These are phyloP conservation scores for Zele albiditarsus DNA, from an alignment of 2,888 invertebrate species.

Conservation along the genomic window DNA sequence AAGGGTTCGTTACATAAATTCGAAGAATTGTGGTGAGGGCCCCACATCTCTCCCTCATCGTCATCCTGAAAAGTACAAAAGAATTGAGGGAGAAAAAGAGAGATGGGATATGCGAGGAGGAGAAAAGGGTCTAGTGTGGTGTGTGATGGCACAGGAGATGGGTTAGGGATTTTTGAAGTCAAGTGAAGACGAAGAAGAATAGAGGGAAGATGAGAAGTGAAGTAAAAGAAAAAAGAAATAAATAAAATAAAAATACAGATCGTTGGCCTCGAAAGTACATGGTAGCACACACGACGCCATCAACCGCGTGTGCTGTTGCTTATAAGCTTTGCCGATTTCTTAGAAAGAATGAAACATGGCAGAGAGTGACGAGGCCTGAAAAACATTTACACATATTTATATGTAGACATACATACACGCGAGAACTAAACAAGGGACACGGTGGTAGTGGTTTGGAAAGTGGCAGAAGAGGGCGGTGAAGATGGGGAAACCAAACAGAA, in stretches of 20 bases:
- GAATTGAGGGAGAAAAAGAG: constrained; percentile 41
- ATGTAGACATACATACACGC: constrained; percentile 26
- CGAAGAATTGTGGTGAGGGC: constrained; percentile 51
- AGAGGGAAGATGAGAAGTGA: constrained; percentile 42
- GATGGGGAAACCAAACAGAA: constrained; percentile 4
- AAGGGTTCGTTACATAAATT: constrained; percentile 55
- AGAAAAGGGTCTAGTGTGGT: background rate
- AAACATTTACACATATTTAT: constrained; percentile 31
- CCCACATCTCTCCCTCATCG: background rate
- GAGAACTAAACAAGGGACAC: constrained; percentile 16
- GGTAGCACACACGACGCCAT: constrained; percentile 41
- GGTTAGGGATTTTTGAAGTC: constrained; percentile 36
- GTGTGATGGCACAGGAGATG: background rate
- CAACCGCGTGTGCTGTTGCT: constrained; percentile 38
- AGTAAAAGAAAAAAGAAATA: constrained; percentile 13
- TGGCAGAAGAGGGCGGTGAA: constrained; percentile 3
- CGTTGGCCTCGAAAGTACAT: constrained; percentile 51
- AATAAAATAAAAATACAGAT: constrained; percentile 48
- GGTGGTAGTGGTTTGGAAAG: background rate
- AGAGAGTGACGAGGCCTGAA: constrained; percentile 57
- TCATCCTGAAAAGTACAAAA: constrained; percentile 41
- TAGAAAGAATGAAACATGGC: constrained; percentile 65
- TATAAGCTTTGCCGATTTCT: constrained; percentile 59
- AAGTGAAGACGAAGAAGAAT: constrained; percentile 39
- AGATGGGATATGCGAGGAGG: constrained; percentile 26